Conservation (phyloP, 2,113 vertebrate genomes). For the Ailuropoda melanoleuca region DNA sequence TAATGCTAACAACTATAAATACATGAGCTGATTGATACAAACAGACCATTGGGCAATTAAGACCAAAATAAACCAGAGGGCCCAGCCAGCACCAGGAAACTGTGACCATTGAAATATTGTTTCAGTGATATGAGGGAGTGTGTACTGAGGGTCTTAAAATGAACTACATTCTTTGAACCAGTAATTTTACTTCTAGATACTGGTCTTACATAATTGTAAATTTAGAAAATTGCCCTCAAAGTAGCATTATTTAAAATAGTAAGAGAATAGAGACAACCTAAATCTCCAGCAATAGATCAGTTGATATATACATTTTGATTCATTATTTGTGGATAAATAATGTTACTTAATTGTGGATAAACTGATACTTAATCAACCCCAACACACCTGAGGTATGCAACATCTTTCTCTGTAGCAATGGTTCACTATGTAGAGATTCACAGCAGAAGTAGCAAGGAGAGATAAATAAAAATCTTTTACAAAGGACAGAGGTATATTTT, state of each 20-base stretch:
- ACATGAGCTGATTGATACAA: neutral
- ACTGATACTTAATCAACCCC: neutral
- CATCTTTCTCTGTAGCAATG: neutral
- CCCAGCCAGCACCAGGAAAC: neutral
- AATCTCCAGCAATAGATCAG: neutral
- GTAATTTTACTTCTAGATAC: neutral
- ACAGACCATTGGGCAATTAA: neutral
- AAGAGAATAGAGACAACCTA: neutral
- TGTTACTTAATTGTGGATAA: neutral
- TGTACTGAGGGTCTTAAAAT: neutral
- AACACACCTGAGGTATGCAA: neutral
- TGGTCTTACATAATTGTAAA: neutral
- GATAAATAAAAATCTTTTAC: neutral
- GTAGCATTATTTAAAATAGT: neutral
- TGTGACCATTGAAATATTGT: neutral
- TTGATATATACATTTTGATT: neutral
- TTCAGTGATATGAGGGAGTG: neutral
- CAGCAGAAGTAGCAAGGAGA: neutral
- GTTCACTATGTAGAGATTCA: neutral
- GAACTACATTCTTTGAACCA: neutral
- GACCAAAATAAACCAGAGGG: neutral
- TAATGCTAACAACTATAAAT: conserved; percentile 1
- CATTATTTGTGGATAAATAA: neutral
- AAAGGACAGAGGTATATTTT: neutral
- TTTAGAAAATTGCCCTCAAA: neutral